phyloP scores from a whole-genome alignment of 2,797 vertebrate genomes.

The Gallinago solitaria region DNA sequence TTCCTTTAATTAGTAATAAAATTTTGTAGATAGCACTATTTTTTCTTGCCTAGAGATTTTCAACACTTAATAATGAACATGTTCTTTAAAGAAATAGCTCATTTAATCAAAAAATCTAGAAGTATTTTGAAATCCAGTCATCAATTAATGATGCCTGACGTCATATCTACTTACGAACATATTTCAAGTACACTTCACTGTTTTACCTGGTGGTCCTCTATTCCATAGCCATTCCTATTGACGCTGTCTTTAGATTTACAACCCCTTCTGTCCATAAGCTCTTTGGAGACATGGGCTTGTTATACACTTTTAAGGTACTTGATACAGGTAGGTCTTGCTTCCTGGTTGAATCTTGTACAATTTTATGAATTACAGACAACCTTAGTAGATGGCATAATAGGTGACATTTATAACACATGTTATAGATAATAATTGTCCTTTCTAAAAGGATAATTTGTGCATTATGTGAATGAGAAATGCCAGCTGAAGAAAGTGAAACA shows the following conservation, averaged over 20 bases:
- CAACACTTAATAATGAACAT: background rate
- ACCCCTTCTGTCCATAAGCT: background rate
- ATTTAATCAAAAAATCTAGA: background rate
- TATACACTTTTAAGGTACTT: background rate
- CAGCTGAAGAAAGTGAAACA: background rate
- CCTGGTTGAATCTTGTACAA: background rate
- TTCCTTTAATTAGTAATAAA: background rate
- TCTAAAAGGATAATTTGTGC: background rate
- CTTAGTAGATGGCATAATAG: background rate
- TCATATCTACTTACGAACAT: background rate
- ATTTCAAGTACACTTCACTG: background rate
- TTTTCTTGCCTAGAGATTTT: background rate
- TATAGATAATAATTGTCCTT: background rate
- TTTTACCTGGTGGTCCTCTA: background rate
- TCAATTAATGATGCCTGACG: rapidly evolving
- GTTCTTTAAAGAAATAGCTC: background rate
- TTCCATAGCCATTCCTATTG: background rate
- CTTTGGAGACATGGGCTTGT: background rate
- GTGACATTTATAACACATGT: background rate
- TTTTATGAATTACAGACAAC: background rate
- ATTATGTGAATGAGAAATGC: background rate
- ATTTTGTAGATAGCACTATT: background rate
- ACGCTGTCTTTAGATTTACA: background rate
- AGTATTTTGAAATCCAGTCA: background rate
- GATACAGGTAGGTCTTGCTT: background rate